Conservation (phyloP, 2,797 vertebrate species). For the Peromyscus attwateri region DNA sequence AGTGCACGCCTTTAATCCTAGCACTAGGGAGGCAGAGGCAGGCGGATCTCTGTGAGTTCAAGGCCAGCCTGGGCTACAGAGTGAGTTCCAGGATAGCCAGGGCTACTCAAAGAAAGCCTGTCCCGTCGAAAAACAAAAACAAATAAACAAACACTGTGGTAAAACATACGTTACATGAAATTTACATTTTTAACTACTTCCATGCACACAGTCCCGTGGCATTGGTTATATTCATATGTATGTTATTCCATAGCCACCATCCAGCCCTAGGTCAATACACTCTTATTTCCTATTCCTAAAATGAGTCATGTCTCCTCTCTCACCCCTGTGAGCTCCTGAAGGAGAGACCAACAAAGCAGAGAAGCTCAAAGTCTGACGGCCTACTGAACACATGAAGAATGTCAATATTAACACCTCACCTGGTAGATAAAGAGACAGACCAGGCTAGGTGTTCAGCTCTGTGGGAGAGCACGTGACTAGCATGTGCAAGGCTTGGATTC, state of each 20-base stretch:
- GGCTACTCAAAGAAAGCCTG: neutral
- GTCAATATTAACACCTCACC: neutral
- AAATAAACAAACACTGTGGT: neutral
- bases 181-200: neutral
- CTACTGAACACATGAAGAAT: neutral
- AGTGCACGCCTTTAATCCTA: neutral
- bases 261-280: neutral
- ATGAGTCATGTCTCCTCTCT: neutral
- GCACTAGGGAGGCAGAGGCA: neutral
- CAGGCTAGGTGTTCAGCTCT: neutral
- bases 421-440: slow-evolving; percentile 3
- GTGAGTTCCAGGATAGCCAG: neutral
- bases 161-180: neutral
- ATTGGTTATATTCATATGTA: neutral
- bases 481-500: neutral
- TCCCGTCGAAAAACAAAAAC: neutral
- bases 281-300: neutral
- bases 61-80: neutral
- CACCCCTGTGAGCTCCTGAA: neutral
- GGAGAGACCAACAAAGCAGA: neutral
- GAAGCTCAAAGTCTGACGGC: neutral
- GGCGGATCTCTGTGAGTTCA: neutral
- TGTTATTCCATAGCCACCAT: no score
- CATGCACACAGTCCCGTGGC: no score
- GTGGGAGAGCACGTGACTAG: no score